Evolutionary conservation across 2,113 vertebrate genomes (phyloP).

Genomic region (Turnix velox): DNA sequence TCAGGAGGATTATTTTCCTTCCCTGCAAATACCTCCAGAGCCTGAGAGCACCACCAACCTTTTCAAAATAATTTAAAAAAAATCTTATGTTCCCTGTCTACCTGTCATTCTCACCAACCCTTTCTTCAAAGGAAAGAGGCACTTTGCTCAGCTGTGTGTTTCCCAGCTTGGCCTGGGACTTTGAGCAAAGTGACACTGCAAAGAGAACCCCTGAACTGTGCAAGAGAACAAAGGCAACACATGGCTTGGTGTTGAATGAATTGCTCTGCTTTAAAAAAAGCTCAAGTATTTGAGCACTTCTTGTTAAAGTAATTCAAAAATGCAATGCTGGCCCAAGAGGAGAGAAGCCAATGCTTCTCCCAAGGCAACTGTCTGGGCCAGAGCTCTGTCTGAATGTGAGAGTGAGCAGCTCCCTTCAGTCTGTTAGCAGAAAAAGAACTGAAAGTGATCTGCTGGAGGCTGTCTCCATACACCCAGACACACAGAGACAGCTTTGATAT

Average conservation of each 20-base stretch:
- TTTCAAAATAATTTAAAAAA: background rate
- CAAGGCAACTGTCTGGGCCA: background rate
- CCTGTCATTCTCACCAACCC: background rate
- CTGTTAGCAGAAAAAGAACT: conserved; percentile 2
- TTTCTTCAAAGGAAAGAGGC: background rate
- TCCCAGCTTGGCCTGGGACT: background rate
- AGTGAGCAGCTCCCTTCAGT: background rate
- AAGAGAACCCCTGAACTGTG: background rate
- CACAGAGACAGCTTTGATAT: background rate
- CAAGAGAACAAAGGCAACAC: background rate
- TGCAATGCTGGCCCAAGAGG: background rate
- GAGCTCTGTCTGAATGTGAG: background rate
- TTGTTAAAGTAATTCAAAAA: background rate
- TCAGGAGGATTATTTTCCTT: background rate
- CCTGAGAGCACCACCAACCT: background rate
- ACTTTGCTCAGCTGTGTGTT: background rate
- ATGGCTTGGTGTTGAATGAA: background rate
- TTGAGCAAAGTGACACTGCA: background rate
- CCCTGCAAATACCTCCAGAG: background rate
- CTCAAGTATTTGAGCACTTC: background rate
- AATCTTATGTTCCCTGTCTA: fast-evolving
- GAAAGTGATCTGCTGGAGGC: conserved; percentile 27
- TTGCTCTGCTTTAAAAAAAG: background rate
- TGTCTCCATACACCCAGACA: background rate
- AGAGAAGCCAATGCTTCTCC: background rate